Evolutionary conservation across 2,113 vertebrate genomes (phyloP).

Genomic region (Psammodynastes pulverulentus): DNA sequence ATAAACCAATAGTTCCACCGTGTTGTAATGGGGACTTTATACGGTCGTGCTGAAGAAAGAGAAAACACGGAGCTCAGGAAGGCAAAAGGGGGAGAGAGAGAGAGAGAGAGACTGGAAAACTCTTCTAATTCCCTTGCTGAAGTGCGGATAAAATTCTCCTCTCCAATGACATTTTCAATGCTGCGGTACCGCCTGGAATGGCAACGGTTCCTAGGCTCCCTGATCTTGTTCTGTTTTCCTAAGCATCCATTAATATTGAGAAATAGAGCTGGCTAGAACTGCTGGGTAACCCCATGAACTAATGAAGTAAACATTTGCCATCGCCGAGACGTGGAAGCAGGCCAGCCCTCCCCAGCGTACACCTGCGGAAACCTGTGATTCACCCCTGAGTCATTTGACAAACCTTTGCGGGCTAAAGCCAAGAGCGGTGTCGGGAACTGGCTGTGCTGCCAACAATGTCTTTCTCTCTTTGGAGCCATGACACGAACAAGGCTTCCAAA

Average conservation of each 20-base stretch:
- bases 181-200: background rate
- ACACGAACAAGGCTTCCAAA: slow-evolving; percentile 73
- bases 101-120: no score
- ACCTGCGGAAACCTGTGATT: slow-evolving; percentile 80
- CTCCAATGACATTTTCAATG: slow-evolving; percentile 51
- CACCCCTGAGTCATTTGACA: slow-evolving; percentile 78
- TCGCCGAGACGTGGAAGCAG: slow-evolving; percentile 69
- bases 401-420: slow-evolving; percentile 68
- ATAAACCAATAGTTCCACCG: no score
- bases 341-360: slow-evolving; percentile 73
- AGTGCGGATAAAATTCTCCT: slow-evolving; percentile 40
- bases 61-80: background rate
- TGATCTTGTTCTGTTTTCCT: slow-evolving; percentile 12
- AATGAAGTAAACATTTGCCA: slow-evolving; percentile 77
- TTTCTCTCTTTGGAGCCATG: slow-evolving; percentile 67
- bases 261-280: slow-evolving; percentile 66
- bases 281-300: slow-evolving; percentile 76
- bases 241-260: slow-evolving; percentile 61
- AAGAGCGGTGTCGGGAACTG: slow-evolving; percentile 53
- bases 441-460: slow-evolving; percentile 62
- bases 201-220: background rate
- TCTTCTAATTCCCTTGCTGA: background rate
- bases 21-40: background rate
- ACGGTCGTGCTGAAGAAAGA: background rate
- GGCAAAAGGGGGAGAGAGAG: background rate